Conservation (phyloP, 2,113 vertebrate genomes). For the Microcebus murinus region DNA sequence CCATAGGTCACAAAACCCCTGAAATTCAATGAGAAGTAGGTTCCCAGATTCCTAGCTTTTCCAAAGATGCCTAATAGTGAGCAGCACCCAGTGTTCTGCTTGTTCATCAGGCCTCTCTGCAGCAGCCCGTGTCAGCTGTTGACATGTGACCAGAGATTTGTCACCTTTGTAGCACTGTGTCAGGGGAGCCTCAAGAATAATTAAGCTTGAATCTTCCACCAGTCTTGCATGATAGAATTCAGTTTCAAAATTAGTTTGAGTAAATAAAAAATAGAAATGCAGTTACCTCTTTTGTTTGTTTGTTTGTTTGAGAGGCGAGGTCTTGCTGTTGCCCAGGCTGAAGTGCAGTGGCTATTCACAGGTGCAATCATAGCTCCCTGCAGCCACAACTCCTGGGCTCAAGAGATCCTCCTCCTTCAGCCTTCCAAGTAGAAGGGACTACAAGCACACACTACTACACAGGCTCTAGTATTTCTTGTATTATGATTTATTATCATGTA, state of each 20-base stretch:
- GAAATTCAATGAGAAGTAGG: background rate
- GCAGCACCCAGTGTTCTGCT: background rate
- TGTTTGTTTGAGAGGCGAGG: no score
- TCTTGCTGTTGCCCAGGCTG: no score
- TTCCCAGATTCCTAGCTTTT: background rate
- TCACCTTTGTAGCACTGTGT: background rate
- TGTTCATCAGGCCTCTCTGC: fast-evolving
- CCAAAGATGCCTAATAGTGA: background rate
- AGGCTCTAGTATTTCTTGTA: background rate
- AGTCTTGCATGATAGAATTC: background rate
- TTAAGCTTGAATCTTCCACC: background rate
- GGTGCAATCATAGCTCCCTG: no score
- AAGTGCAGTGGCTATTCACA: no score
- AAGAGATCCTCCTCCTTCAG: no score
- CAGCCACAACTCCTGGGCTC: no score
- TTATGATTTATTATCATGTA: background rate
- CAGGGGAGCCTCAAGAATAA: background rate
- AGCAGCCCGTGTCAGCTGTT: background rate
- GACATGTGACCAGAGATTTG: background rate
- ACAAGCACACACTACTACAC: no score
- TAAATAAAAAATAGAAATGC: background rate
- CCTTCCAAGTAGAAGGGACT: no score
- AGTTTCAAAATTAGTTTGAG: background rate
- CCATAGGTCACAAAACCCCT: background rate
- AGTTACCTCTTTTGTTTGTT: no score